Percentiles rank a stretch among this genome's conserved stretches.
Evolutionary conservation across 2,113 vertebrate genomes (phyloP).

Genomic region (Plecturocebus donacophilus): DNA sequence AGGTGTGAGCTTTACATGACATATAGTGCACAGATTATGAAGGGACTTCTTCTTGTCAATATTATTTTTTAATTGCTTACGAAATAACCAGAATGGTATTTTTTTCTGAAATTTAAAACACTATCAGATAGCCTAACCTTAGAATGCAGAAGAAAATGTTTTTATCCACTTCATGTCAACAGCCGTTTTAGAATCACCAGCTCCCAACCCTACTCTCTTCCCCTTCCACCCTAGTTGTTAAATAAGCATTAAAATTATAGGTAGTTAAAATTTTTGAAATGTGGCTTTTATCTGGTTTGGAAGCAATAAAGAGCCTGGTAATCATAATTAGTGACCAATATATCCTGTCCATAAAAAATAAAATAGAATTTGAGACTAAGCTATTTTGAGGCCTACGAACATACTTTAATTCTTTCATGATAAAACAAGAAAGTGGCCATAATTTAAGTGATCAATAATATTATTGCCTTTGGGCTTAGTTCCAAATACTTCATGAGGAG

Average conservation of each 20-base stretch:
- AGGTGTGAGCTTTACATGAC: neutral
- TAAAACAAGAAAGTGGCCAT: conserved; percentile 25
- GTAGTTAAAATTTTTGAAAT: neutral
- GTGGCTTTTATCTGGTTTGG: conserved; percentile 20
- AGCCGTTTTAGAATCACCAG: neutral
- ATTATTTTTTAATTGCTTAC: conserved; percentile 33
- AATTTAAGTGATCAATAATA: conserved; percentile 63
- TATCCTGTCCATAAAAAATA: neutral
- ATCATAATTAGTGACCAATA: conserved; percentile 11
- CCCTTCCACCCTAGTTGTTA: neutral
- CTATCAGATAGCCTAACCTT: conserved; percentile 21
- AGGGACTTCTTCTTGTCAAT: neutral
- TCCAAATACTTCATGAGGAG: neutral
- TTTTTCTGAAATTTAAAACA: conserved; percentile 30
- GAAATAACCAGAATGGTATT: neutral
- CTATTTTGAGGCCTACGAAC: neutral
- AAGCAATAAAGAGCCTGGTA: neutral
- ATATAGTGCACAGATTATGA: neutral
- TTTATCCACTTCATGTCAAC: neutral
- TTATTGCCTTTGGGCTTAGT: conserved; percentile 23
- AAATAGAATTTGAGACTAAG: neutral
- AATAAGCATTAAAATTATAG: conserved; percentile 26
- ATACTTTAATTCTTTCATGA: conserved; percentile 54
- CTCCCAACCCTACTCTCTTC: neutral
- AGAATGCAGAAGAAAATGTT: conserved; percentile 11